Evolutionary conservation across 1,140 invertebrate species (phyloP), one percentile per base, ranked within the genome.

Genomic region (Camponotus floridanus): DNA sequence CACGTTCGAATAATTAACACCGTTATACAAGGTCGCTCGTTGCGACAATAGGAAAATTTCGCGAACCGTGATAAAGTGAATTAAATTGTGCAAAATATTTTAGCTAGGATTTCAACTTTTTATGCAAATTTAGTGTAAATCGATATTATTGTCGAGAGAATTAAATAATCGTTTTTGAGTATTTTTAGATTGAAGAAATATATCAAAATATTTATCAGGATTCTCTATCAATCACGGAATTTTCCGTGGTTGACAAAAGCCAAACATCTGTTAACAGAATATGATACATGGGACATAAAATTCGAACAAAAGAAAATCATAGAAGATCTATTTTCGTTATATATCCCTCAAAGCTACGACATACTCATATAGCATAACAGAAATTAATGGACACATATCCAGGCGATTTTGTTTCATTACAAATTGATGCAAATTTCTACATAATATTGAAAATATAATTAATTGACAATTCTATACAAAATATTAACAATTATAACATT

Each of bases 211-310:
- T 68, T 45, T 68, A 42, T 31, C 26, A 2, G 13, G 8, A n/a
- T 73, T 57, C 15, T 9, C 3, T 9, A 2, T 51, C 15, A 13
- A 3, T 15, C 36, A 39, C 45, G 11, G 74, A 80, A 55, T 26
- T 55, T 80, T 68, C 13, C 42, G 8, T 21, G 13, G 2, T 51
- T n/a, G 26, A 5, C 26, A 21, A 31, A 31, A 33, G 68, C 13
- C 8, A 26, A 79, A 79, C 15, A 26, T 1, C 3, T 18, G 13
- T 1, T 36, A 18, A 48, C 18, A 33, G 13, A 31, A 51, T 26
- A 67, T 79, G 51, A 68, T 67, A 68, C 18, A n/a, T 21, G 48
- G 39, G 21, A 80, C 21, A 31, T 57, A 80, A 70, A 80, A 70
- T 51, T 80, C n/a, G 64, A 26, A 80, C 64, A 80, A 80, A 80